Base-by-base conservation (phyloP, 2,888 invertebrate genomes). In the Elmis aenea region DNA sequence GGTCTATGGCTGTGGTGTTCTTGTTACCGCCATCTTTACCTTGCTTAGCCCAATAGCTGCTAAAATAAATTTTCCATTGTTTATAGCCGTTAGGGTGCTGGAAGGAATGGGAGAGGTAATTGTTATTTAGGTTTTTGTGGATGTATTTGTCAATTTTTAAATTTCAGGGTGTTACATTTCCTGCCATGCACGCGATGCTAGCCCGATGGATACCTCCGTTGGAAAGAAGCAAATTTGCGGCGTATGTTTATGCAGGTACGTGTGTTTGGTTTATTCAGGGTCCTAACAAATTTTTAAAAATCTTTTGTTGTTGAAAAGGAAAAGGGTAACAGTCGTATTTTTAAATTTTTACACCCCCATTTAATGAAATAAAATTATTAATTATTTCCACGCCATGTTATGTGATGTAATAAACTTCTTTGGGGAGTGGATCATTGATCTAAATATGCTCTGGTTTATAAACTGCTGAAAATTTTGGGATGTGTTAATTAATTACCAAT, bases 151-250 rank as follows among this genome's bases (percentile, higher is more conserved):
- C n/a, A 12, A 6, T 14, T 38, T 5, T 16, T 16, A 35, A 41
- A 38, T 58, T 59, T 38, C 46, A 77, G 76, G 90, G 89, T 16
- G 90, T 92, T 3, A 90, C 90, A 4, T 93, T 90, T 67, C 95
- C 95, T 9, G 85, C 92, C 0, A 92, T 94, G 90, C 91, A 94
- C 65, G 84, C 85, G 10, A 85, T 95, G 83, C 71, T 94, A 56
- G 89, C 93, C 0, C 76, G 82, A 46, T 95, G 95, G 95, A 87
- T 93, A 31, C 94, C 94, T 3, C 93, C 92, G 1, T 64, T 88
- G 54, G 95, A 95, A 64, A 76, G 93, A 52, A 88, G 87, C 31
- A 87, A 87, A 65, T 85, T 94, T 66, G 91, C 89, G 6, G 90
- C 91, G 15, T 77, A 84, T 61, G 86, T 88, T 3, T 89, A 89